Evolutionary conservation across 2,113 vertebrate genomes (phyloP).

Genomic region (Xiphophorus couchianus): DNA sequence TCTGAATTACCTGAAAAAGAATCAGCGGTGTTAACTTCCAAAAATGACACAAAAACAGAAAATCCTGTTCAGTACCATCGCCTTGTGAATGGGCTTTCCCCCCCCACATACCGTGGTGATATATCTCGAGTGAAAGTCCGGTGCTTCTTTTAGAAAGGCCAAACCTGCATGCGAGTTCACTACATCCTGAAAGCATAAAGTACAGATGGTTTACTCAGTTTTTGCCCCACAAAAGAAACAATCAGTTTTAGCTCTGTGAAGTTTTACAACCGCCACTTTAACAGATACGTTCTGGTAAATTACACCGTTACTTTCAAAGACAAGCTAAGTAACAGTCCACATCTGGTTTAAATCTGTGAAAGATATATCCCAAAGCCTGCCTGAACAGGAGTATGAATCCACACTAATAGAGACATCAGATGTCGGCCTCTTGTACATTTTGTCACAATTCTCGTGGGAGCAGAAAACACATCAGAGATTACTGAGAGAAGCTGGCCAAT

Average conservation of each 20-base stretch:
- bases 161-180: conserved; percentile 93
- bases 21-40: not conserved
- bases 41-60: not conserved
- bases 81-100: not conserved
- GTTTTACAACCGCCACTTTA: conserved; percentile 8
- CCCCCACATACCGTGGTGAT: conserved; percentile 88
- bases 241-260: conserved; percentile 8
- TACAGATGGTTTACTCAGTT: conserved; percentile 17
- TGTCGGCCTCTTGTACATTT: conserved; percentile 25
- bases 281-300: conserved; percentile 18
- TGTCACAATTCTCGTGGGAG: not conserved
- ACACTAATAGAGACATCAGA: conserved; percentile 43
- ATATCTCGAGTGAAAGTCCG: conserved; percentile 96
- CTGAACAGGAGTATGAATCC: conserved; percentile 31
- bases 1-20: conserved; percentile 88
- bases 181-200: conserved; percentile 85
- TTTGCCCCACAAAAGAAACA: conserved; percentile 17
- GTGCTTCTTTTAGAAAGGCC: conserved; percentile 92
- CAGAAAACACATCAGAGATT: conserved; percentile 24
- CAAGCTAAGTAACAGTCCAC: conserved; percentile 26
- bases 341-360: conserved; percentile 25
- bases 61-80: too few relatives aligned
- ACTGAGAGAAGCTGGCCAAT: conserved; percentile 10
- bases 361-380: conserved; percentile 18
- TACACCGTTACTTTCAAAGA: conserved; percentile 22